Evolutionary conservation across 2,888 invertebrate genomes (phyloP).

Genomic region (Yponomeuta evonymella): DNA sequence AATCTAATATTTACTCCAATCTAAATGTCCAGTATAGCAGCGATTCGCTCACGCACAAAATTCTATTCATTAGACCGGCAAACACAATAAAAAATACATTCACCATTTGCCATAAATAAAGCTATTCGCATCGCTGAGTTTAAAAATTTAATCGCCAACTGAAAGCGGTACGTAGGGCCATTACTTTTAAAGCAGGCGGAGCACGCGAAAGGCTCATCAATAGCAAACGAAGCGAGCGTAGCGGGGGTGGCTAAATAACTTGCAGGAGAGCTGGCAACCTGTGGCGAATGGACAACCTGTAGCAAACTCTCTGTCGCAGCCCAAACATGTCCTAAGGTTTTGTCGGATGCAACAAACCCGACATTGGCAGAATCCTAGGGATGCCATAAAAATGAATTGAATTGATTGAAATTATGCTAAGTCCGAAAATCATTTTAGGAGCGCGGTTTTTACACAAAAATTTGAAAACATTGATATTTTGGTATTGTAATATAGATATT

Average conservation of each 20-base stretch:
- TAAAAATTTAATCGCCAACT: conserved; percentile 4
- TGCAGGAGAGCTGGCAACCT: conserved; percentile 41
- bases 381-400: no score
- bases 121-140: conserved; percentile 1
- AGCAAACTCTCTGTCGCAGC: conserved; percentile 22
- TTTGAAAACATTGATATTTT: no score
- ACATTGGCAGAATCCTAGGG: no score
- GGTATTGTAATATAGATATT: no score
- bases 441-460: no score
- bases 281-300: conserved; percentile 49
- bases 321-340: neutral
- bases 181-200: conserved; percentile 12
- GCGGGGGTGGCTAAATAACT: conserved; percentile 39
- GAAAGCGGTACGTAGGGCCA: neutral
- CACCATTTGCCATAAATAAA: neutral
- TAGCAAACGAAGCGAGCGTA: conserved; percentile 13
- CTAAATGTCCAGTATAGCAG: neutral
- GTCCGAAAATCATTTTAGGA: neutral
- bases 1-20: neutral
- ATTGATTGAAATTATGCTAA: neutral
- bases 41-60: conserved; percentile 3
- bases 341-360: neutral
- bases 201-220: conserved; percentile 24
- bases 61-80: neutral
- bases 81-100: neutral